Conservation (phyloP, 2,797 vertebrate species). For the Staurois parvus region DNA sequence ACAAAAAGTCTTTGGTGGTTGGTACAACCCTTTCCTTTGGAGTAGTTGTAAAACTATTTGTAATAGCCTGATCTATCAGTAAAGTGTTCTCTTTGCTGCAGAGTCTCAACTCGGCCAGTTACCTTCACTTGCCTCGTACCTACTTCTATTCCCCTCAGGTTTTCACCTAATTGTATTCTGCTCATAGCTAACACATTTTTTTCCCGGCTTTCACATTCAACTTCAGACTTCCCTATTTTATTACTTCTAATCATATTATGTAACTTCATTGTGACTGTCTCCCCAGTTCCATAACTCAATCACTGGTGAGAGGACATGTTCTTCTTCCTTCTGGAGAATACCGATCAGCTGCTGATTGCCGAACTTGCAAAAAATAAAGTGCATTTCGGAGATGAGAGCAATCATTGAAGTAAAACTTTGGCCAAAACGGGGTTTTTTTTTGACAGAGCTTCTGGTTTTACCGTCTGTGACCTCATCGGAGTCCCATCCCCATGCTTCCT, state of each 20-base stretch:
- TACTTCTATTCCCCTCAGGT: not conserved
- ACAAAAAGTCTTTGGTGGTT: no score
- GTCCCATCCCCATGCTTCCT: no score
- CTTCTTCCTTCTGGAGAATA: not conserved
- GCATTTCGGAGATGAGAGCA: not conserved
- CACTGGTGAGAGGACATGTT: not conserved
- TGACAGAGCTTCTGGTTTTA: not conserved
- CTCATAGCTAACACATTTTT: slow-evolving; percentile 8
- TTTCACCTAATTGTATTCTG: not conserved
- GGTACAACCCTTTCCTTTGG: no score
- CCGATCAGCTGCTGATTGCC: not conserved
- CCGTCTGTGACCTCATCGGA: no score
- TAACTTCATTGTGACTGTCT: slow-evolving; percentile 5
- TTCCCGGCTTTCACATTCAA: not conserved
- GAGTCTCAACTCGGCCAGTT: not conserved
- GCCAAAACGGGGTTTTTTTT: not conserved
- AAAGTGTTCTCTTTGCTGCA: not conserved
- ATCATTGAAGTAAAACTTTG: not conserved
- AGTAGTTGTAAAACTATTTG: no score
- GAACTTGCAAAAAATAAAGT: not conserved
- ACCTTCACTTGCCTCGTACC: not conserved
- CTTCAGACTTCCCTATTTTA: slow-evolving; percentile 12
- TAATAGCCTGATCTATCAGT: no score
- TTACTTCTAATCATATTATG: slow-evolving; percentile 7
- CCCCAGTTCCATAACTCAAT: slow-evolving; percentile 13